Conservation (phyloP, 2,888 invertebrate species). For the Chrysotoxum bicinctum region DNA sequence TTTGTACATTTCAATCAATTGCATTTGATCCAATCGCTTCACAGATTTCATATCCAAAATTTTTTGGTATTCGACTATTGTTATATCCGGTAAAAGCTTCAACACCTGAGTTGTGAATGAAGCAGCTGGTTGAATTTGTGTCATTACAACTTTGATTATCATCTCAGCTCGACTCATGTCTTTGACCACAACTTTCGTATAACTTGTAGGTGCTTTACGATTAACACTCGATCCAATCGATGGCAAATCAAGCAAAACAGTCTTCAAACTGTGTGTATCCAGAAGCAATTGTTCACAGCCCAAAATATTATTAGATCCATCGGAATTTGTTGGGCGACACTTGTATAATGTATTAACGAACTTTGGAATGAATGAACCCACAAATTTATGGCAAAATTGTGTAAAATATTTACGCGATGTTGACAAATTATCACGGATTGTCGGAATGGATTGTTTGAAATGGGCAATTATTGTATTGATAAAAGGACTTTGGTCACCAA, state of each 20-base stretch:
- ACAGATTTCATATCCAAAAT: conserved; percentile 96
- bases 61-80: conserved; percentile 94
- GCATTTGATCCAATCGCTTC: conserved; percentile 84
- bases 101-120: conserved; percentile 94
- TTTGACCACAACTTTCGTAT: conserved; percentile 88
- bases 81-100: conserved; percentile 94
- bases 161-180: conserved; percentile 99
- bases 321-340: conserved; percentile 88
- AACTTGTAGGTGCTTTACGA: conserved; percentile 94
- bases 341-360: conserved; percentile 95
- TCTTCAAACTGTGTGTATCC: conserved; percentile 97
- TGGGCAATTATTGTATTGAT: conserved; percentile 94
- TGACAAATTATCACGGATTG: conserved; percentile 93
- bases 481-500: conserved; percentile 98
- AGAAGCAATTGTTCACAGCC: conserved; percentile 97
- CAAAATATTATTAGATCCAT: conserved; percentile 83
- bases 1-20: conserved; percentile 84
- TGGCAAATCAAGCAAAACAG: conserved; percentile 96
- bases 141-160: conserved; percentile 99
- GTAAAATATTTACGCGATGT: conserved; percentile 98
- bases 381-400: conserved; percentile 98
- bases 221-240: conserved; percentile 94
- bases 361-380: conserved; percentile 96
- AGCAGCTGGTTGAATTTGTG: conserved; percentile 89
- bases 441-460: conserved; percentile 92